These are phyloP conservation scores for Dipodomys ordii DNA, from an alignment of 2,113 vertebrate genomes.

Conservation along the genomic window DNA sequence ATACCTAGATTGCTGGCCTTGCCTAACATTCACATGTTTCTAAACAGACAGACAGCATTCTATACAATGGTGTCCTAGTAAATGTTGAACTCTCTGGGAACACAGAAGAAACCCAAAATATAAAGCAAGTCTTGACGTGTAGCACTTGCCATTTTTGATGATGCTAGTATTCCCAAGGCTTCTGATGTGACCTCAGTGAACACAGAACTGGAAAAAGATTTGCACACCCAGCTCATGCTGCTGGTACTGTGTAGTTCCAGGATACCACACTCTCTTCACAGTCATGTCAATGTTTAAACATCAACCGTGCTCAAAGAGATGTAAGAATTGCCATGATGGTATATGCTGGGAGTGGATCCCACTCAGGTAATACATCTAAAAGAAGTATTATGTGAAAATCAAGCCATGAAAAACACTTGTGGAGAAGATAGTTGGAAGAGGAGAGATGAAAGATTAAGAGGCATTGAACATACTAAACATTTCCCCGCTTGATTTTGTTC, in stretches of 20 bases:
- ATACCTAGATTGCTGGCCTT: not conserved
- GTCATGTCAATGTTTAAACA: not conserved
- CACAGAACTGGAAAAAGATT: not conserved
- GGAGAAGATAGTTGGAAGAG: not conserved
- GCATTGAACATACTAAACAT: fast-evolving
- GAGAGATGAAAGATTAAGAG: not conserved
- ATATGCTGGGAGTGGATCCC: not conserved
- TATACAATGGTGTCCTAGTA: not conserved
- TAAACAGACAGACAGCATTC: not conserved
- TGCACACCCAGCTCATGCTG: too few relatives aligned
- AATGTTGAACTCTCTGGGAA: not conserved
- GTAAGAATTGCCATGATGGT: not conserved
- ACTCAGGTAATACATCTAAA: not conserved
- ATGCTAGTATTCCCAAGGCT: not conserved
- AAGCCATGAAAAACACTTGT: not conserved
- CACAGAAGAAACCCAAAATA: not conserved
- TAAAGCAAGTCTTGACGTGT: not conserved
- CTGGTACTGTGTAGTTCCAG: not conserved
- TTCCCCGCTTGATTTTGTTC: not conserved
- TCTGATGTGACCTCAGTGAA: not conserved
- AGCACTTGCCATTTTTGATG: not conserved
- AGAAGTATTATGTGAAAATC: not conserved
- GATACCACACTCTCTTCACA: not conserved
- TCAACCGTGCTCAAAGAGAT: not conserved
- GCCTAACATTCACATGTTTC: not conserved